A percentile compares a stretch with the other conserved stretches of the same genome.
Conservation (phyloP, 1,140 invertebrate genomes). For the Dreissena rostriformis region DNA sequence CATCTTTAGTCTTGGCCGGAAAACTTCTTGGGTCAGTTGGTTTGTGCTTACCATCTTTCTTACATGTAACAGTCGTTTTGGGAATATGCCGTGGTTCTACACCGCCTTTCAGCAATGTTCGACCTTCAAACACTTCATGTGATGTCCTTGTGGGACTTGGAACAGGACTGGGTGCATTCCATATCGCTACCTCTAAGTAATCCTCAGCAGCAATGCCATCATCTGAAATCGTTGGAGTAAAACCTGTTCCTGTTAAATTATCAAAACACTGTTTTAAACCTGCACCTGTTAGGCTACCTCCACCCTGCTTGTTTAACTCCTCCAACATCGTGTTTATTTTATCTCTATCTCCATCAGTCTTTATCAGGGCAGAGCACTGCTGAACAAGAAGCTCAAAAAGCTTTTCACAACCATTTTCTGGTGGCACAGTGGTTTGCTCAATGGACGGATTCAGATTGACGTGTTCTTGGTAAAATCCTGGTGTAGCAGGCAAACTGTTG, state of each 20-base stretch:
- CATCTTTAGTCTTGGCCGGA: neutral
- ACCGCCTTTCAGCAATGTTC: conserved; percentile 65
- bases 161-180: neutral
- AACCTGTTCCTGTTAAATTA: neutral
- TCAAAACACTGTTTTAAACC: conserved; percentile 16
- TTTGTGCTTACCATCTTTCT: conserved; percentile 37
- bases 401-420: conserved; percentile 51
- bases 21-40: conserved; percentile 54
- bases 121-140: conserved; percentile 60
- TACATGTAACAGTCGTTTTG: conserved; percentile 55
- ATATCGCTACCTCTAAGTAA: neutral
- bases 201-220: neutral
- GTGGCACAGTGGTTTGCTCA: neutral
- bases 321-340: conserved; percentile 46
- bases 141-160: neutral
- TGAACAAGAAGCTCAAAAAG: conserved; percentile 42
- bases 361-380: conserved; percentile 52
- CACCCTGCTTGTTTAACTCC: conserved; percentile 30
- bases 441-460: neutral
- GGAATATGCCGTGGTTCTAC: conserved; percentile 67
- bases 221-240: neutral
- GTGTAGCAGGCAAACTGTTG: neutral
- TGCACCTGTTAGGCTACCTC: neutral
- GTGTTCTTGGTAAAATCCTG: conserved; percentile 34
- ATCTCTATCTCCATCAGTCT: conserved; percentile 44